These are phyloP conservation scores for Peromyscus leucopus DNA, from an alignment of 2,113 vertebrate species.

Conservation along the genomic window DNA sequence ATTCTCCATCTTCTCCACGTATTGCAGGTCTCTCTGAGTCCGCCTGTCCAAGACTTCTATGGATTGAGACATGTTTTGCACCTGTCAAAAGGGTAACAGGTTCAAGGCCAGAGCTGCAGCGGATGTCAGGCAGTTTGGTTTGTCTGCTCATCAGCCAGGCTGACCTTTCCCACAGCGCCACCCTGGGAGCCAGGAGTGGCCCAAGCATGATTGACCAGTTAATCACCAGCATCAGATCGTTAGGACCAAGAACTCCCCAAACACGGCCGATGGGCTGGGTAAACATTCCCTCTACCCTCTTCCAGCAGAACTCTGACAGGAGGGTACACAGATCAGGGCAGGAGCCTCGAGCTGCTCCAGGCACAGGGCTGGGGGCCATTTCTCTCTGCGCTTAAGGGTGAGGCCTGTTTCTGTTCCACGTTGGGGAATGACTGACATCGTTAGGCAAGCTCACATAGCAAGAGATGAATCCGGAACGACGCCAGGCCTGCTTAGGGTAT, in stretches of 20 bases:
- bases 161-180: slow-evolving; percentile 57
- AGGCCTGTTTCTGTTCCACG: not conserved
- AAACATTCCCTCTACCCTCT: slow-evolving; percentile 4
- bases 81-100: slow-evolving; percentile 86
- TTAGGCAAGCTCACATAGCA: not conserved
- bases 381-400: accelerated
- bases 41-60: slow-evolving; percentile 98
- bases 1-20: slow-evolving; percentile 99
- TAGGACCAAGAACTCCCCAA: not conserved
- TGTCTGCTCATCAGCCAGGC: accelerated
- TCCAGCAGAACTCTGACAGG: not conserved
- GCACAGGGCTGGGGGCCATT: accelerated
- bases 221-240: not conserved
- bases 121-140: accelerated
- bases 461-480: not conserved
- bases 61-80: slow-evolving; percentile 99
- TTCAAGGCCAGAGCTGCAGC: not conserved
- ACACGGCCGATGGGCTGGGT: accelerated
- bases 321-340: not conserved
- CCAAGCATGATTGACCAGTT: slow-evolving; percentile 67
- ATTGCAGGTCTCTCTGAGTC: slow-evolving; percentile 98
- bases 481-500: accelerated
- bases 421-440: not conserved
- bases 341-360: not conserved
- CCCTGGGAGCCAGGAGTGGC: slow-evolving; percentile 1